Conservation (phyloP, 2,888 invertebrate species). For the Disparrhopalites patrizii region DNA sequence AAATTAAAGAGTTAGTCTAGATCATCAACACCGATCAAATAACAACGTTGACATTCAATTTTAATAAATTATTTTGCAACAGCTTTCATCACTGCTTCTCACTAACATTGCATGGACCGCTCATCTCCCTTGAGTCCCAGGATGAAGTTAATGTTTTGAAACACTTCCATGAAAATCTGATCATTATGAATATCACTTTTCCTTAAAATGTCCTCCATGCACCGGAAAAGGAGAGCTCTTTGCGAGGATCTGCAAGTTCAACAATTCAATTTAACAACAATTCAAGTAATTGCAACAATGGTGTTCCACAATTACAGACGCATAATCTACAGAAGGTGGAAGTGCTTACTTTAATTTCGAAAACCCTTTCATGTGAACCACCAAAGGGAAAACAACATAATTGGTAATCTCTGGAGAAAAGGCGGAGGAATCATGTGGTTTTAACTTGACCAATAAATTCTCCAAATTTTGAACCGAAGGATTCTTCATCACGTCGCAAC, state of each 20-base stretch:
- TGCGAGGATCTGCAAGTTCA: too few species aligned
- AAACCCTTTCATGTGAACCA: constrained; percentile 35
- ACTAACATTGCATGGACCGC: constrained; percentile 14
- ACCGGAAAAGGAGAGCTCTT: constrained; percentile 17
- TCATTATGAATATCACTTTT: constrained; percentile 21
- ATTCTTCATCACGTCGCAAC: constrained; percentile 9
- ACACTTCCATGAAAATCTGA: constrained; percentile 37
- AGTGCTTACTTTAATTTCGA: too few species aligned
- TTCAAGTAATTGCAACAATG: too few species aligned
- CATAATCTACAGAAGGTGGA: not conserved
- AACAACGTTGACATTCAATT: too few species aligned
- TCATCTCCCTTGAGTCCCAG: constrained; percentile 23
- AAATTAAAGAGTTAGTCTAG: too few species aligned
- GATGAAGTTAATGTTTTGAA: constrained; percentile 34
- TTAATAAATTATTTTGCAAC: too few species aligned
- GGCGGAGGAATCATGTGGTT: not conserved
- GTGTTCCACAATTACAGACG: too few species aligned
- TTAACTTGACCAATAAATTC: not conserved
- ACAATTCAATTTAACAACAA: too few species aligned
- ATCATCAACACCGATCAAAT: too few species aligned
- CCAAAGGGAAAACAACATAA: constrained; percentile 37
- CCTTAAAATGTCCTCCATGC: constrained; percentile 24
- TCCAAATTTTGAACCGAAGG: not conserved
- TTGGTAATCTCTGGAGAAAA: constrained; percentile 21
- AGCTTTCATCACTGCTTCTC: too few species aligned